Evolutionary conservation across 2,113 vertebrate species (phyloP).

Genomic region (Uria aalge): DNA sequence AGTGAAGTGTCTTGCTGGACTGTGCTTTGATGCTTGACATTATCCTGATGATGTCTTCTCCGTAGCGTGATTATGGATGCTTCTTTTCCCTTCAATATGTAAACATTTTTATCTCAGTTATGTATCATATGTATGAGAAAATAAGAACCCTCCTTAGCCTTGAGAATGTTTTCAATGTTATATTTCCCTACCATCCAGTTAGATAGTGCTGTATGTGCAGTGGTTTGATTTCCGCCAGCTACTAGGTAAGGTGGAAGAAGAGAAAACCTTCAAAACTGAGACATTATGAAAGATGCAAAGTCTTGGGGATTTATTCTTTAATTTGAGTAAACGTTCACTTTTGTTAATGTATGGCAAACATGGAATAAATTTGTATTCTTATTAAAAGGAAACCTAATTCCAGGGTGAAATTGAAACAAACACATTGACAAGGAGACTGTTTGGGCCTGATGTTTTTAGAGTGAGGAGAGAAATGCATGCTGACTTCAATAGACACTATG

Average conservation of each 20-base stretch:
- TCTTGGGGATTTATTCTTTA: not conserved
- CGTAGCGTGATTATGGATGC: not conserved
- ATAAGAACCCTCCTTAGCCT: not conserved
- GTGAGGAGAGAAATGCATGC: not conserved
- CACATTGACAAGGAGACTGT: not conserved
- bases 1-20: not conserved
- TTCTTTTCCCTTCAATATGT: not conserved
- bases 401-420: not conserved
- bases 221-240: not conserved
- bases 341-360: not conserved
- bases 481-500: not conserved
- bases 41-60: not conserved
- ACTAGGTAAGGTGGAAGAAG: not conserved
- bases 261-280: not conserved
- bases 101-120: not conserved
- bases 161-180: not conserved
- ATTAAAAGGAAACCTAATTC: not conserved
- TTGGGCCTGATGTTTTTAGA: not conserved
- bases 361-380: not conserved
- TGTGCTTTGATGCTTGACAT: not conserved
- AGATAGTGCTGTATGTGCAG: not conserved
- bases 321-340: not conserved
- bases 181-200: not conserved
- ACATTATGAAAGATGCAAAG: not conserved
- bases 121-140: not conserved